Conservation (phyloP, 2,888 invertebrate species). For the Conistra vaccinii region DNA sequence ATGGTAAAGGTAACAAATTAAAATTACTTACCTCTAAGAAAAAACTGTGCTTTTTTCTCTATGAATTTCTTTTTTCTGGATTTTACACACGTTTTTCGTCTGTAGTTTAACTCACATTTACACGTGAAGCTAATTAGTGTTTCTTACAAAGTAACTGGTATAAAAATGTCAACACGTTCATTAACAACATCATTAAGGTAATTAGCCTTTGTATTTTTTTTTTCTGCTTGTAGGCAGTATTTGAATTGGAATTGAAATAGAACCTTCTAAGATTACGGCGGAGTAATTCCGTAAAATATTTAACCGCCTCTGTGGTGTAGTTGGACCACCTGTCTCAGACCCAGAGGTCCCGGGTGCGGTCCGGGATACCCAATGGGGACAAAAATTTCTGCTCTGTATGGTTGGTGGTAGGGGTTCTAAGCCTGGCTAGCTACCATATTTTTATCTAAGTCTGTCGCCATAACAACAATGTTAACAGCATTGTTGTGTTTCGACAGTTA, state of each 20-base stretch:
- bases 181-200: constrained; percentile 1
- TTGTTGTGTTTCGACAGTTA: too few relatives aligned
- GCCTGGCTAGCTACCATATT: too few relatives aligned
- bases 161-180: neutral
- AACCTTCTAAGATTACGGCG: neutral
- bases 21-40: neutral
- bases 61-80: neutral
- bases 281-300: neutral
- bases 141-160: neutral
- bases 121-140: constrained; percentile 2
- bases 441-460: too few relatives aligned
- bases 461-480: too few relatives aligned
- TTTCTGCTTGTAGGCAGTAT: neutral
- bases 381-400: too few relatives aligned
- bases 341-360: too few relatives aligned
- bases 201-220: constrained; percentile 8
- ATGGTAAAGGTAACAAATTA: neutral
- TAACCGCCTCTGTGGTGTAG: too few relatives aligned
- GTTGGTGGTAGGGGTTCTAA: too few relatives aligned
- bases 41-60: neutral
- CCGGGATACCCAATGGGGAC: too few relatives aligned
- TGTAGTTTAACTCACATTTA: neutral
- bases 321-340: too few relatives aligned
- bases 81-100: neutral
- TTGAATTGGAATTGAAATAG: neutral